These are phyloP conservation scores for Eciton burchellii DNA, from an alignment of 1,140 invertebrate species.

Conservation along the genomic window DNA sequence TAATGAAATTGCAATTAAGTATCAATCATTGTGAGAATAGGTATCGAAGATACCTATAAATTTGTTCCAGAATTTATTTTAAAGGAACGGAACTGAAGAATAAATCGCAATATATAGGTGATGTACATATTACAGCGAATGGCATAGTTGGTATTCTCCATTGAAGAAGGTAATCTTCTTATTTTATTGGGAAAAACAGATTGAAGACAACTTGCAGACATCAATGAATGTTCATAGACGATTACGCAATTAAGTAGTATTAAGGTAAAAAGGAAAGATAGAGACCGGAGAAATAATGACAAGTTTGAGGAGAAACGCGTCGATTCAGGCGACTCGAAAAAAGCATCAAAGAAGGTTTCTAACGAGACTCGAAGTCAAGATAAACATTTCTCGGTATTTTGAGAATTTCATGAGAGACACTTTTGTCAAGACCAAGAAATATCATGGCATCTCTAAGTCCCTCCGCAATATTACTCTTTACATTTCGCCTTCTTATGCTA, in stretches of 20 bases:
- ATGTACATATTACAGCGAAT: too few species aligned
- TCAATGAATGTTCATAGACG: neutral
- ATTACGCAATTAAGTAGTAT: conserved; percentile 59
- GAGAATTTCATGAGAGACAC: conserved; percentile 27
- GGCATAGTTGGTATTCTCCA: conserved; percentile 24
- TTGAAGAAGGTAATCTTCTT: neutral
- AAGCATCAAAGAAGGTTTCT: conserved; percentile 56
- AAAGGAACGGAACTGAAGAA: conserved; percentile 12
- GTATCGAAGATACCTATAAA: conserved; percentile 7
- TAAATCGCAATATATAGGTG: conserved; percentile 21
- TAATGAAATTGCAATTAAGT: too few species aligned
- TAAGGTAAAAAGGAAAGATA: neutral
- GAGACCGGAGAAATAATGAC: neutral
- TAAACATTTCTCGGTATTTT: conserved; percentile 55
- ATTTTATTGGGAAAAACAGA: conserved; percentile 19
- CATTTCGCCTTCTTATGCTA: neutral
- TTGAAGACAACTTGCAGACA: conserved; percentile 39
- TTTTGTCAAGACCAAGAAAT: conserved; percentile 55
- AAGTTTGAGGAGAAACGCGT: neutral
- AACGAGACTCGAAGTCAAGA: conserved; percentile 55
- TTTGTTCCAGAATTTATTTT: conserved; percentile 13
- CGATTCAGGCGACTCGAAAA: conserved; percentile 2
- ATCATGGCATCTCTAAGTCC: neutral
- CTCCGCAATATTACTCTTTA: conserved; percentile 38
- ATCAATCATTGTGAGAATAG: conserved; percentile 1